Base-by-base conservation (phyloP, 2,797 vertebrate species). In the Meriones psammophilus region DNA sequence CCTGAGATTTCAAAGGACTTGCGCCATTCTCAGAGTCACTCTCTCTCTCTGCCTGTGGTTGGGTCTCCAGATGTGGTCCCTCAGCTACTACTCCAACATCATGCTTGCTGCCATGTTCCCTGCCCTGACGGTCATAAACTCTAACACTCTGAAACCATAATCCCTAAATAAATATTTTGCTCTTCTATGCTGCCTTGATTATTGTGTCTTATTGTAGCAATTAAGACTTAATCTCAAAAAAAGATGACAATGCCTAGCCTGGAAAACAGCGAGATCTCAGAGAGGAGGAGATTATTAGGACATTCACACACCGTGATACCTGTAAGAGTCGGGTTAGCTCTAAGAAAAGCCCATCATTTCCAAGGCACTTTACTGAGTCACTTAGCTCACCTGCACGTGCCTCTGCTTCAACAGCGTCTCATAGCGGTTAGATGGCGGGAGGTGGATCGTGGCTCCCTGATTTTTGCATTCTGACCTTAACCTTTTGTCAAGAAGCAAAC, bases 361-460 rank as follows among this genome's bases (percentile, higher is more conserved):
- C 54, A 15, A 6, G 0, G 30, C 22, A 2, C 18, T 4, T 3
- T 1, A 6, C 24, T 8, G 2, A 4, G 22, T 68, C 42, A 73
- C 46, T 20, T 30, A 20, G 85, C 98, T 96, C 97, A 99, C 99
- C 98, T 99, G 99, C 58, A 99, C 99, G 0, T 99, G 99, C 86
- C 99, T 99, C 95, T 99, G 99, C 97, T 99, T 99, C 96, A 99
- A 98, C 92, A 99, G 98, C 0, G 99, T 99, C 98, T 99, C 99
- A 0, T 99, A 99, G 95, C 99, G 99, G 98, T 99, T 99, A 36
- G 99, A 99, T 0, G 99, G 96, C 0, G 99, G 99, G 98, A 99
- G 99, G 36, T 99, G 99, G 97, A 99, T 99, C 50, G 99, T 99
- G 62, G 99, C 99, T 1, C 99, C 99, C 92, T 99, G 99, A 95